Base-by-base conservation (phyloP, 2,888 invertebrate genomes). In the Metallyticus violacea region DNA sequence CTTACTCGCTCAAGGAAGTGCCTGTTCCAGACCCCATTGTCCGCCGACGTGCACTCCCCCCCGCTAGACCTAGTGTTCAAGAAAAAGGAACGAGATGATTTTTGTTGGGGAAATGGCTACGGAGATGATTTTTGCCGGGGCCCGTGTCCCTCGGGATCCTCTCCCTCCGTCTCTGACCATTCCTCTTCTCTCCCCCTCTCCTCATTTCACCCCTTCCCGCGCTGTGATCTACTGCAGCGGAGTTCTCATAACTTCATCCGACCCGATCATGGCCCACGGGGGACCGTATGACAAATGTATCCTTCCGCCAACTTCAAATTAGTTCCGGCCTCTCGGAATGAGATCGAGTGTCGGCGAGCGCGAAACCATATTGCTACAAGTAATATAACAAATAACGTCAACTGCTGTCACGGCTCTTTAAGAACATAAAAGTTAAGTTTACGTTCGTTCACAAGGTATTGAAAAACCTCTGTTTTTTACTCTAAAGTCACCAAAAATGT, bases 231-330 rank as follows among this genome's bases (percentile, higher is more conserved):
- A 92, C 91, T 91, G 91, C 91, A 91, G 91, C 91, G 91, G 90
- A 91, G 91, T 88, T 88, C 89, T 92, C 92, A 92, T 92, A 92
- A 92, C 92, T 92, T 92, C 92, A 92, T 92, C 92, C 92, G 91
- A 91, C 91, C 92, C 92, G 92, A 92, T 92, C 92, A 92, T 92
- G 91, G 92, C 92, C 90, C 92, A 90, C 92, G 89, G 89, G 92
- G 92, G 92, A 92, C 91, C 91, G 91, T 91, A 92, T 92, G 92
- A 92, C 92, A 92, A 92, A 92, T 92, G 92, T 92, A 92, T 91
- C 92, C 92, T 92, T 92, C 92, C 92, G 91, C 91, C 92, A 92
- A 92, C 92, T 92, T 92, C 92, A 92, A 92, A 92, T 92, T 92
- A 92, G 92, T 92, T 92, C 92, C 91, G 91, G 91, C 90, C 91